phyloP scores from a whole-genome alignment of 2,113 vertebrate genomes.

The Pseudolaguvia tuberculata region DNA sequence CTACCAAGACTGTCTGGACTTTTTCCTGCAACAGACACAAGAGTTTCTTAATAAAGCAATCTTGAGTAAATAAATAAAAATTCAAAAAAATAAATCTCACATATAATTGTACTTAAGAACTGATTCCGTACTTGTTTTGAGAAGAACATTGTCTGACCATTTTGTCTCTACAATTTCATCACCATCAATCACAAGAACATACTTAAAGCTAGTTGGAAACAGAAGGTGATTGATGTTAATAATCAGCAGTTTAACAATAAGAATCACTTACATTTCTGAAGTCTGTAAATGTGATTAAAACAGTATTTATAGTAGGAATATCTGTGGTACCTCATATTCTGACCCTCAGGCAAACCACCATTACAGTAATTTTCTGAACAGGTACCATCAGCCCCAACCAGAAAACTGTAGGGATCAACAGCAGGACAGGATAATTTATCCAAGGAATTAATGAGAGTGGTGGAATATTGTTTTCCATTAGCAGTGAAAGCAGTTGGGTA shows the following conservation, averaged over 20 bases:
- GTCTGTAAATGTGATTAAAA: not conserved
- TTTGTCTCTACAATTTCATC: not conserved
- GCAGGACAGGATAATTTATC: slow-evolving; percentile 2
- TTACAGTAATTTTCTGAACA: slow-evolving; percentile 68
- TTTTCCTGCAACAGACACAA: slow-evolving; percentile 7
- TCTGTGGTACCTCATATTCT: slow-evolving; percentile 64
- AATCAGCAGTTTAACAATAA: too few relatives aligned
- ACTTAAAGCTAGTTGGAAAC: slow-evolving; percentile 34
- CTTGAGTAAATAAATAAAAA: too few relatives aligned
- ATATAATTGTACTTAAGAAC: too few relatives aligned
- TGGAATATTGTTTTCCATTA: slow-evolving; percentile 32
- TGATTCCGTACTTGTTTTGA: slow-evolving; percentile 32
- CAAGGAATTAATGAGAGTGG: slow-evolving; percentile 3
- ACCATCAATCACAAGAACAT: slow-evolving; percentile 21
- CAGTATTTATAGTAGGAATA: not conserved
- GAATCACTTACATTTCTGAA: too few relatives aligned
- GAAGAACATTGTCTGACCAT: slow-evolving; percentile 31
- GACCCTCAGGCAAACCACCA: slow-evolving; percentile 56
- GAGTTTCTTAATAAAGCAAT: not conserved
- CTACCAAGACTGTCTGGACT: not conserved
- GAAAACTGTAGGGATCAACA: slow-evolving; percentile 45
- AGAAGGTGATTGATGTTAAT: not conserved
- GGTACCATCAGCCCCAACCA: slow-evolving; percentile 51
- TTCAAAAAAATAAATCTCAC: too few relatives aligned
- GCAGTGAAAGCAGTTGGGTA: slow-evolving; percentile 42